Percentiles rank a stretch among this genome's conserved stretches.
phyloP scores from a whole-genome alignment of 2,888 invertebrate species.

The Nomada fucata region DNA sequence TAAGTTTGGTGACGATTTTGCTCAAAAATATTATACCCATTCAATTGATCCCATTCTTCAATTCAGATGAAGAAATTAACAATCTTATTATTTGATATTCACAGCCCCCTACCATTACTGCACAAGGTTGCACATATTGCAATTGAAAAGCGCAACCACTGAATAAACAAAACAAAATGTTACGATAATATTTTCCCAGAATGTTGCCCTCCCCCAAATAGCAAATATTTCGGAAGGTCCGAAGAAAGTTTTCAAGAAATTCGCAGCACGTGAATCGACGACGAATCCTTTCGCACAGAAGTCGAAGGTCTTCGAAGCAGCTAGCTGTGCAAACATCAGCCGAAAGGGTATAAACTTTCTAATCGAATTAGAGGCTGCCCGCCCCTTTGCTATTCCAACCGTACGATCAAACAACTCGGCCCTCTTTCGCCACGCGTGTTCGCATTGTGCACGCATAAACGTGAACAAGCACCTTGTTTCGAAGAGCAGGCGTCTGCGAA shows the following conservation, averaged over 20 bases:
- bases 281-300: slow-evolving; percentile 37
- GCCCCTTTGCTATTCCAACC: slow-evolving; percentile 50
- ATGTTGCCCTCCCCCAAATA: too few species aligned
- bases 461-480: slow-evolving; percentile 31
- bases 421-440: slow-evolving; percentile 10
- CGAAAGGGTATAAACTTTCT: slow-evolving; percentile 60
- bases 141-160: too few species aligned
- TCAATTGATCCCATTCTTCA: too few species aligned
- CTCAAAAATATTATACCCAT: too few species aligned
- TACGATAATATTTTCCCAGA: too few species aligned
- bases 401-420: slow-evolving; percentile 58
- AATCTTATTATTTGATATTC: too few species aligned
- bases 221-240: too few species aligned
- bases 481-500: not conserved
- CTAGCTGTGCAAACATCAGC: slow-evolving; percentile 35
- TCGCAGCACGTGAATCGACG: slow-evolving; percentile 9
- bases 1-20: too few species aligned
- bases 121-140: too few species aligned
- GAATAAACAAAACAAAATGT: too few species aligned
- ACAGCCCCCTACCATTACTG: too few species aligned
- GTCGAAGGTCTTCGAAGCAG: slow-evolving; percentile 61
- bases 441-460: slow-evolving; percentile 36
- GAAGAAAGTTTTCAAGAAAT: not conserved
- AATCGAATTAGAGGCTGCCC: slow-evolving; percentile 66
- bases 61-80: too few species aligned